Evolutionary conservation across 2,113 vertebrate genomes (phyloP).

Genomic region (Chaetodon trifascialis): DNA sequence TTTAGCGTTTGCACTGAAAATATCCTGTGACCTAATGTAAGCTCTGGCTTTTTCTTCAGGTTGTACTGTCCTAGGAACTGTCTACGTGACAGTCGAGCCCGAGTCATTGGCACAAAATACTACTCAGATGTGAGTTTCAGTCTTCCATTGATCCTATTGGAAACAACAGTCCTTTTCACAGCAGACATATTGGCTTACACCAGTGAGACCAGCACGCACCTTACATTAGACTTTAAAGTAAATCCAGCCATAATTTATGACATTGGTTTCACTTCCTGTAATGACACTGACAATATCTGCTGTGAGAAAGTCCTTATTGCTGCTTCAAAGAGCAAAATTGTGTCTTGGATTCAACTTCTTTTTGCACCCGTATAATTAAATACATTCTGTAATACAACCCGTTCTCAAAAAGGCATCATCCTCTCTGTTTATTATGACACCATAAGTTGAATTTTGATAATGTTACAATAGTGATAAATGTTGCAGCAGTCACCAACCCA

Average conservation of each 20-base stretch:
- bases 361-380: background rate
- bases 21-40: background rate
- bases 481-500: too few relatives aligned
- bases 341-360: background rate
- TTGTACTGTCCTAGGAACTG: constrained; percentile 95
- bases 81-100: constrained; percentile 86
- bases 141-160: background rate
- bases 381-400: background rate
- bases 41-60: constrained; percentile 75
- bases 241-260: background rate
- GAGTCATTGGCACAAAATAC: constrained; percentile 91
- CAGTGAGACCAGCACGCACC: background rate
- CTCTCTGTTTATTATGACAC: background rate
- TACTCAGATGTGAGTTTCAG: constrained; percentile 93
- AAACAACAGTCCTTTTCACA: background rate
- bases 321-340: background rate
- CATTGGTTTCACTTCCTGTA: background rate
- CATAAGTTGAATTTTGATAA: too few relatives aligned
- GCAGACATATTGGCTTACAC: background rate
- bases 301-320: background rate
- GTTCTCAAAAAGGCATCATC: background rate
- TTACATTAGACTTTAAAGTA: background rate
- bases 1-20: background rate
- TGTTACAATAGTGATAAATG: too few relatives aligned
- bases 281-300: too few relatives aligned